A percentile compares a stretch with the other conserved stretches of the same genome.
phyloP scores from a whole-genome alignment of 2,113 vertebrate genomes.

The Apeltes quadracus region DNA sequence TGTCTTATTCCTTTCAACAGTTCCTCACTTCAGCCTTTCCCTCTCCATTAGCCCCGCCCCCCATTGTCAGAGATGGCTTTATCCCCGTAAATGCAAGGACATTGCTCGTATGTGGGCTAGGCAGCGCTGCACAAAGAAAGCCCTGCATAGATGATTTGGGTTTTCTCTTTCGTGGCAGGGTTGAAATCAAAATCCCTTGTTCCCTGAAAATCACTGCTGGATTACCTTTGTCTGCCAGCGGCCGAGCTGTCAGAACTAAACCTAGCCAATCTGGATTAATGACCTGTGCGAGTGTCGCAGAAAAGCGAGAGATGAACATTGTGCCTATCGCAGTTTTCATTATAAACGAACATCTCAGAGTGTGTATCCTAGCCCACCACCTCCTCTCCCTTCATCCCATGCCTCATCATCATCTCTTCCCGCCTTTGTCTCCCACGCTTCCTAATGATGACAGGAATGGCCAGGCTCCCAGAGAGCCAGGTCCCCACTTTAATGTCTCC shows the following conservation, averaged over 20 bases:
- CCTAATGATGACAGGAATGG: constrained; percentile 57
- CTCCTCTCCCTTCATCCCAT: neutral
- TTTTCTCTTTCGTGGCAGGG: constrained; percentile 43
- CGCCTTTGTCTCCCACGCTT: constrained; percentile 62
- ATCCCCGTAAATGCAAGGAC: constrained; percentile 62
- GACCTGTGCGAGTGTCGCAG: constrained; percentile 14
- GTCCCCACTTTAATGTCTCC: constrained; percentile 71
- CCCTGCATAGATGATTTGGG: constrained; percentile 48
- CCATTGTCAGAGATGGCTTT: constrained; percentile 66
- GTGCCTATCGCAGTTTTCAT: constrained; percentile 18
- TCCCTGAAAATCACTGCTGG: constrained; percentile 66
- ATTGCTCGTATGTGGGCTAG: constrained; percentile 50
- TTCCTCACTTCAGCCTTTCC: constrained; percentile 48
- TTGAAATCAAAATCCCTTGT: constrained; percentile 70
- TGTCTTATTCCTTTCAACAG: constrained; percentile 58
- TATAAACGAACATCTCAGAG: neutral
- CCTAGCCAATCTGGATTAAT: constrained; percentile 45
- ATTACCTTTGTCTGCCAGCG: constrained; percentile 61
- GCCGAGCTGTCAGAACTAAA: constrained; percentile 46
- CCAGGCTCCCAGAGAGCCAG: constrained; percentile 29
- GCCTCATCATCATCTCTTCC: constrained; percentile 39
- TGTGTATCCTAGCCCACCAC: neutral
- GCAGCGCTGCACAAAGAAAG: constrained; percentile 37
- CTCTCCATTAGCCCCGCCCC: constrained; percentile 37
- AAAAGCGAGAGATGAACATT: neutral